phyloP scores from a whole-genome alignment of 2,797 vertebrate genomes.

The Leptodactylus fallax region DNA sequence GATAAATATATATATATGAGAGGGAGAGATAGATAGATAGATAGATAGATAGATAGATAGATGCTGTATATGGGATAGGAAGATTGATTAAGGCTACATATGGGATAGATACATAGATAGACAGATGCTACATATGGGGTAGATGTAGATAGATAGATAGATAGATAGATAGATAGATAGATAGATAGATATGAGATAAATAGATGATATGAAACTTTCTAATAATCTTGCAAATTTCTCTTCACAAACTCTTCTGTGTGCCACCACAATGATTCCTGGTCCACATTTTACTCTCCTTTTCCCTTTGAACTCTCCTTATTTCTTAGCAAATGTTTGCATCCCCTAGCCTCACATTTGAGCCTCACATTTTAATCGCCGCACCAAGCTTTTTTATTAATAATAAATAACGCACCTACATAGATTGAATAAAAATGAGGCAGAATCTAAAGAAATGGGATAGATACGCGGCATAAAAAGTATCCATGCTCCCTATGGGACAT shows the following conservation, averaged over 20 bases:
- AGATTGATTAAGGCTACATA: too few species aligned
- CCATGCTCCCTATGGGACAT: conserved; percentile 39
- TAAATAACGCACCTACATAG: not conserved
- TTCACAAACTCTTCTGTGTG: not conserved
- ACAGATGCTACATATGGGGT: not conserved
- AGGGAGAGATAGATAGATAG: not conserved
- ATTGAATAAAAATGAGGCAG: conserved; percentile 23
- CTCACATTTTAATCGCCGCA: conserved; percentile 3
- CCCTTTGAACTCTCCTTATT: not conserved
- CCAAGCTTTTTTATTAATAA: conserved; percentile 21
- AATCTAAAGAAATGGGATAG: conserved; percentile 17
- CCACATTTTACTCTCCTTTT: not conserved
- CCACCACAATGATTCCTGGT: not conserved
- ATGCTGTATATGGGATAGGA: too few species aligned
- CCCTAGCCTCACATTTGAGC: not conserved
- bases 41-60: not conserved
- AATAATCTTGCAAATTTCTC: not conserved
- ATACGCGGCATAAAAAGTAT: conserved; percentile 3
- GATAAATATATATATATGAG: too few species aligned
- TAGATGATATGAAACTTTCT: not conserved
- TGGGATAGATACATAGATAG: not conserved
- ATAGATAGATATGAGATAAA: not conserved
- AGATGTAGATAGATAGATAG: not conserved
- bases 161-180: not conserved
- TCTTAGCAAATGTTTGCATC: not conserved